phyloP scores from a whole-genome alignment of 2,888 invertebrate genomes.

The Pheosia tremula region DNA sequence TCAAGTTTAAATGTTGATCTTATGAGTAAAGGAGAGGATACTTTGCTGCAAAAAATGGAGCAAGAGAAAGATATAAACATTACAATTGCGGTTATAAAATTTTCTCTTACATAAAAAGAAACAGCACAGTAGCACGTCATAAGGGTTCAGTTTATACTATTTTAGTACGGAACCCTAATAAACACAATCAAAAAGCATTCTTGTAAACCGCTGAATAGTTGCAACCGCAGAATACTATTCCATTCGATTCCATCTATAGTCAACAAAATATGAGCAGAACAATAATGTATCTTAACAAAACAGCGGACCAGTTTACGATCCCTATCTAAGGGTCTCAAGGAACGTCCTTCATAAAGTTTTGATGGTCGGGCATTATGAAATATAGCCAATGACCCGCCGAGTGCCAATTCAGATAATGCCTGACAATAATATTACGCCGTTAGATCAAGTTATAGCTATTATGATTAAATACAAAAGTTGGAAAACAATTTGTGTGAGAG shows the following conservation, averaged over 20 bases:
- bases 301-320: conserved; percentile 64
- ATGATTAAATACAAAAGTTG: conserved; percentile 39
- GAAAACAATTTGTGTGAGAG: conserved; percentile 38
- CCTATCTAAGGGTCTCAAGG: conserved; percentile 43
- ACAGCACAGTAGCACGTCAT: too few relatives aligned
- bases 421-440: conserved; percentile 40
- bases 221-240: neutral
- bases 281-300: conserved; percentile 49
- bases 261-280: conserved; percentile 2
- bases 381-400: conserved; percentile 39
- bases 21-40: too few relatives aligned
- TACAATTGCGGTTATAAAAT: too few relatives aligned
- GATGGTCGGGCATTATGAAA: conserved; percentile 58
- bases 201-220: neutral
- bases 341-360: conserved; percentile 62
- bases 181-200: neutral
- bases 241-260: neutral
- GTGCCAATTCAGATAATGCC: conserved; percentile 45
- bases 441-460: conserved; percentile 4
- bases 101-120: too few relatives aligned
- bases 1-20: too few relatives aligned
- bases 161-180: too few relatives aligned
- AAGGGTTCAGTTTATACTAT: too few relatives aligned
- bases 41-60: too few relatives aligned
- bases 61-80: too few relatives aligned